phyloP scores from a whole-genome alignment of 2,113 vertebrate genomes.

The Paramisgurnus dabryanus region DNA sequence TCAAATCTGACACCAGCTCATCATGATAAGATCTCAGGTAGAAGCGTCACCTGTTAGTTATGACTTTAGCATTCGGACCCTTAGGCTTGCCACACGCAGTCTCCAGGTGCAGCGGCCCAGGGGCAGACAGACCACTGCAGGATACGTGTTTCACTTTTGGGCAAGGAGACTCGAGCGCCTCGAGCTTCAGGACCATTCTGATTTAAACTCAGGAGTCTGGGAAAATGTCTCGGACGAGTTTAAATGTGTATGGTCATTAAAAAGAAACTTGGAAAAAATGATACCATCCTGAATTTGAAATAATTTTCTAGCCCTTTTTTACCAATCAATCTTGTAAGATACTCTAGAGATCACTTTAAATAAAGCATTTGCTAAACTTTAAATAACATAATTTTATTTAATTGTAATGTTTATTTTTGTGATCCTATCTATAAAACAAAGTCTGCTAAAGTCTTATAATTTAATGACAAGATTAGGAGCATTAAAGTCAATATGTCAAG shows the following conservation, averaged over 20 bases:
- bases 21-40: conserved; percentile 24
- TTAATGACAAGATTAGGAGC: no score
- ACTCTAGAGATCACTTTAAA: neutral
- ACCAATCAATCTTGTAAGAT: no score
- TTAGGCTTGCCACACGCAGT: conserved; percentile 24
- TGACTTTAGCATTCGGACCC: conserved; percentile 49
- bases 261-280: no score
- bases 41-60: conserved; percentile 54
- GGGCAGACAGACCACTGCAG: neutral
- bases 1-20: conserved; percentile 12
- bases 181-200: neutral
- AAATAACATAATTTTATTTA: no score
- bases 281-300: no score
- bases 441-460: no score
- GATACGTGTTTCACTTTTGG: neutral
- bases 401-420: neutral
- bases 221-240: neutral
- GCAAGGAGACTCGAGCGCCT: neutral
- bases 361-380: neutral
- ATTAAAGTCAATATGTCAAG: no score
- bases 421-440: no score
- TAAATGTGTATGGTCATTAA: neutral
- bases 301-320: neutral
- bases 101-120: conserved; percentile 53
- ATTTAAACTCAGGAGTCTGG: neutral